Evolutionary conservation across 2,888 invertebrate species (phyloP).

Genomic region (Lepidocyrtinus sp.): DNA sequence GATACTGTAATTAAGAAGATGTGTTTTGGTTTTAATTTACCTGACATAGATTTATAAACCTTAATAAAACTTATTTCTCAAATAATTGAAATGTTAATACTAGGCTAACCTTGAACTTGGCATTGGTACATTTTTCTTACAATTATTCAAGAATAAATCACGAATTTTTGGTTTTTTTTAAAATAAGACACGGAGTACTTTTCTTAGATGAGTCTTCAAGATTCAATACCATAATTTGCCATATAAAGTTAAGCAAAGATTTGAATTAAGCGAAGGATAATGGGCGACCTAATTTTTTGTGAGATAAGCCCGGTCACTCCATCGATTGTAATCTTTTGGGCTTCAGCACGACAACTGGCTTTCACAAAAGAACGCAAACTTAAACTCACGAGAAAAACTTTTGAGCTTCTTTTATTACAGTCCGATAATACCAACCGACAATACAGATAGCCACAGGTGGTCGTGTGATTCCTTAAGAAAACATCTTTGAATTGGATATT

Average conservation of each 20-base stretch:
- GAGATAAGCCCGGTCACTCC: constrained; percentile 34
- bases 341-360: neutral
- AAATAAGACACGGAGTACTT: too few species aligned
- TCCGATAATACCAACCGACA: neutral
- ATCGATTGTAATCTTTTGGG: neutral
- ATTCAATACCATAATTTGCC: neutral
- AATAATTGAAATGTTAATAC: neutral
- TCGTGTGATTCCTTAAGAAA: neutral
- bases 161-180: too few species aligned
- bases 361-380: neutral
- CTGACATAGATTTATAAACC: neutral
- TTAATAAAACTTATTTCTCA: neutral
- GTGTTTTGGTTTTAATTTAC: constrained; percentile 1
- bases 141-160: too few species aligned
- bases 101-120: constrained; percentile 49
- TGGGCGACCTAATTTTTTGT: constrained; percentile 34
- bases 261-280: neutral
- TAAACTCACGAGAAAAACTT: neutral
- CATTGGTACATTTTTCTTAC: too few species aligned
- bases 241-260: neutral
- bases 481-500: too few species aligned
- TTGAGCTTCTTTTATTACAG: constrained; percentile 20
- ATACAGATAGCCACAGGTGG: neutral
- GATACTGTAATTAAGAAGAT: too few species aligned
- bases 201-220: too few species aligned